Evolutionary conservation across 1,140 invertebrate genomes (phyloP), one percentile per base, ranked within the genome.

Genomic region (Calliphora vicina): DNA sequence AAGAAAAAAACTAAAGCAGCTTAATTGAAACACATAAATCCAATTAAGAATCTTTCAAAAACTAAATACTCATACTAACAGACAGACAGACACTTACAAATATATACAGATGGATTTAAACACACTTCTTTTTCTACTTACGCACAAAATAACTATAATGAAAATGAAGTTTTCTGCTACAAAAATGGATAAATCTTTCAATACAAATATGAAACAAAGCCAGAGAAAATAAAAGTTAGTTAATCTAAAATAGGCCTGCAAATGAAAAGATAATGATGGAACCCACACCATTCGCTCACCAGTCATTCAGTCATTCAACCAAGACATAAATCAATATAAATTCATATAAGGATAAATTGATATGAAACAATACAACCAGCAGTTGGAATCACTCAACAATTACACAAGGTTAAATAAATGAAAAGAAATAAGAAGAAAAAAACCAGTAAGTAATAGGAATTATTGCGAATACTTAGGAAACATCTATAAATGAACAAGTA

Each of bases 201-300:
- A 6, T 35, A 35, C 35, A 35, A 2, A 6, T 35, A 35, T 8
- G 35, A 35, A 35, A 50, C 13, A 50, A 50, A 50, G 12, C 12
- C 45, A 17, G 15, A 67, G n/a, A 67, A 25, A 20, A 67, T 12
- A 67, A 67, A 67, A 23, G 20, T 67, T 67, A 25, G n/a, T 67
- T 67, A 67, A 67, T 67, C 61, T 67, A 23, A 67, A 67, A 67
- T 67, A 25, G 61, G 61, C 61, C 61, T 67, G 61, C 61, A 67
- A 67, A 67, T 67, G 61, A 67, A 67, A 67, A 67, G 61, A 67
- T 67, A 67, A 67, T 67, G 61, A 67, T 67, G 61, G 61, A 67
- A 67, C 61, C 61, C 61, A 67, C 61, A 67, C 61, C 61, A 67
- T 25, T 1, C 61, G 9, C 23, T 1, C 61, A n/a, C n/a, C n/a